Base-by-base conservation (phyloP, 2,888 invertebrate species). In the Eledona agricola region DNA sequence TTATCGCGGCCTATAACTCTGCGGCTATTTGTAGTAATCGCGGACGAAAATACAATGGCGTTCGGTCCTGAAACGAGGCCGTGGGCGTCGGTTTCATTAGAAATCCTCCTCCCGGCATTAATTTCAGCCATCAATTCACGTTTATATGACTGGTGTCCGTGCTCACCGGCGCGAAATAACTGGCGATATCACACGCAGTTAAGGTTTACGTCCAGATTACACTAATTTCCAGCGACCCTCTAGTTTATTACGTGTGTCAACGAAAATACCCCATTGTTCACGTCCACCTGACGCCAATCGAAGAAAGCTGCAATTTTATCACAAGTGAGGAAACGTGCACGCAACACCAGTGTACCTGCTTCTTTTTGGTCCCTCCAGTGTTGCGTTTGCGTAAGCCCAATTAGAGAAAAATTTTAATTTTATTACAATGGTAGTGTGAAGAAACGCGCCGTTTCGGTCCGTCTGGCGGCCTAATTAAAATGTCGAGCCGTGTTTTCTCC, bases 61-160 rank as follows among this genome's bases (percentile, higher is more conserved):
- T 38, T 40, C 47, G 42, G 38, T 51, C 35, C 28, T 15, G 52
- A 53, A 53, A 53, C 42, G 28, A 53, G 47, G 46, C 47, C 47
- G 54, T 55, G 55, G 57, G 55, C 57, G 61, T 55, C 43, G 43
- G 58, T 58, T 62, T 62, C 58, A 62, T 60, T 62, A 62, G 57
- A 57, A 60, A 55, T 51, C 55, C 52, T 47, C 55, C 50, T 57
- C 52, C 51, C 53, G 38, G 43, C 53, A 45, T 65, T 66, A 67
- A 69, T 64, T 65, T 63, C 55, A 55, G 55, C 57, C 66, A 70
- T 70, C 67, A 68, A 67, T 70, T 69, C 57, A 55, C 64, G 63
- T 70, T 70, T 67, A 65, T 68, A 67, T 65, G 66, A 64, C 62
- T 66, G 51, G 64, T 64, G 66, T 67, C 67, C 64, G 62, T 66